A percentile compares a stretch with the other conserved stretches of the same genome.
These are phyloP conservation scores for Drosophila mauritiana DNA, from an alignment of 1,140 invertebrate genomes.

Conservation along the genomic window DNA sequence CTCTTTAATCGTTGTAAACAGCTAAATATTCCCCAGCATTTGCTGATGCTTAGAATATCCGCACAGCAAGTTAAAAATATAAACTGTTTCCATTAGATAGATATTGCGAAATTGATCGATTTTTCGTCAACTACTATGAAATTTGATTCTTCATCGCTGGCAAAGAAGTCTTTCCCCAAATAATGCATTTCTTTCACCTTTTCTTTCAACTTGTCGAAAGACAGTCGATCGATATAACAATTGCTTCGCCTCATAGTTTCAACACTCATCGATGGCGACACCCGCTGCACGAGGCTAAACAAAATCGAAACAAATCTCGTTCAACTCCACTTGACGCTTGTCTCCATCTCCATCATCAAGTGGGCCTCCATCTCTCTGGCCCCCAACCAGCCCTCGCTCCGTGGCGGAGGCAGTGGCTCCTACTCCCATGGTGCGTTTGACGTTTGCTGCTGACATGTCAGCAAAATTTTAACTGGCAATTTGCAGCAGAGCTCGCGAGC, in stretches of 20 bases:
- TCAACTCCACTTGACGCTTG: constrained; percentile 51
- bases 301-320: constrained; percentile 47
- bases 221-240: constrained; percentile 25
- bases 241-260: constrained; percentile 21
- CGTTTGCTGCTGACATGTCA: constrained; percentile 75
- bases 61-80: too few species aligned
- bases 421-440: constrained; percentile 45
- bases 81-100: too few species aligned
- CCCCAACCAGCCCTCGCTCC: not conserved
- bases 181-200: too few species aligned
- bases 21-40: not conserved
- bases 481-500: constrained; percentile 66
- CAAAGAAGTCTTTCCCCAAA: too few species aligned
- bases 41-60: too few species aligned
- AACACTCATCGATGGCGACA: constrained; percentile 30
- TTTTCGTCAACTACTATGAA: too few species aligned
- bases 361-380: not conserved
- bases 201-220: constrained; percentile 3
- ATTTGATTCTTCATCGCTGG: too few species aligned
- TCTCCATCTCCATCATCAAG: constrained; percentile 24
- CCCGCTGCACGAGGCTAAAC: constrained; percentile 12
- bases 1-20: not conserved
- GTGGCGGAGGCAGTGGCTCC: not conserved
- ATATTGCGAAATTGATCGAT: too few species aligned
- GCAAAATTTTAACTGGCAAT: constrained; percentile 78